A percentile compares a stretch with the other conserved stretches of the same genome.
Conservation (phyloP, 2,797 vertebrate genomes). For the Lemur catta region DNA sequence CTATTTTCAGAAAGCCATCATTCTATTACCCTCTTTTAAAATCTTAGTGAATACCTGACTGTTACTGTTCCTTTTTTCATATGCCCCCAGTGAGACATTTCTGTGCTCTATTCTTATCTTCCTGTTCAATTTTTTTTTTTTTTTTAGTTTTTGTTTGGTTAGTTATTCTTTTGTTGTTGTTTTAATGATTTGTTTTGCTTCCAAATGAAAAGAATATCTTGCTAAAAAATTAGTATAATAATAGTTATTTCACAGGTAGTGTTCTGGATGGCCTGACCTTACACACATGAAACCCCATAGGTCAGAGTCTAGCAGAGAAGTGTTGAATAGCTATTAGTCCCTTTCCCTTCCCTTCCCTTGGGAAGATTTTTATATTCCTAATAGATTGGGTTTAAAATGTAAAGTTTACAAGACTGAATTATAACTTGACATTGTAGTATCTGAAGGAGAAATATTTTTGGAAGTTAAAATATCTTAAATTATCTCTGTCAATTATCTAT, state of each 20-base stretch:
- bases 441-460: background rate
- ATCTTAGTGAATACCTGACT: constrained; percentile 79
- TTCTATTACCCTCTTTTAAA: constrained; percentile 83
- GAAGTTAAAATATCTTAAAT: background rate
- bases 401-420: constrained; percentile 4
- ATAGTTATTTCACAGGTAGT: background rate
- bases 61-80: constrained; percentile 65
- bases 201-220: background rate
- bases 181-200: background rate
- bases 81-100: constrained; percentile 73
- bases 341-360: background rate
- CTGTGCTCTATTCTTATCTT: constrained; percentile 55
- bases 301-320: background rate
- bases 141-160: background rate
- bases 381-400: background rate
- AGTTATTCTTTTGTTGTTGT: background rate
- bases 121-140: background rate
- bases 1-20: constrained; percentile 80
- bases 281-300: background rate
- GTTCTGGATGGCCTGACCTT: background rate
- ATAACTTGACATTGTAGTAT: background rate
- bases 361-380: background rate
- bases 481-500: background rate
- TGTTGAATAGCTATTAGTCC: background rate
- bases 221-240: background rate